Evolutionary conservation across 2,113 vertebrate species (phyloP).

Genomic region (Pelusios castaneus): DNA sequence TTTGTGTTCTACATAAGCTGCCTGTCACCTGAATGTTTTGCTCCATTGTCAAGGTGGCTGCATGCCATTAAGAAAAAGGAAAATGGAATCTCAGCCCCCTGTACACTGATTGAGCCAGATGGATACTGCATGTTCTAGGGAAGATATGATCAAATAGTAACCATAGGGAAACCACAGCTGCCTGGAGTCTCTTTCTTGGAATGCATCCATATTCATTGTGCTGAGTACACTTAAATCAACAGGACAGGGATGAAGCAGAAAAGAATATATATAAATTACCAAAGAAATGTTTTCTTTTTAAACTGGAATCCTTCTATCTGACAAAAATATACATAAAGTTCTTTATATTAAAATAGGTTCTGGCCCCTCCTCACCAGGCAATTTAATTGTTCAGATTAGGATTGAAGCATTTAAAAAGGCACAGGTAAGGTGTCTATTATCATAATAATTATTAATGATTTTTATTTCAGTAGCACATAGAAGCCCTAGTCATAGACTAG

Average conservation of each 20-base stretch:
- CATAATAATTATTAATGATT: not conserved
- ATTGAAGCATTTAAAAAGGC: not conserved
- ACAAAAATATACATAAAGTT: not conserved
- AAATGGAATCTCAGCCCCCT: not conserved
- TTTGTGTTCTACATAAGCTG: not conserved
- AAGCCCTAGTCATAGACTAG: not conserved
- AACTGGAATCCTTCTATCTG: not conserved
- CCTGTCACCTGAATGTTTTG: not conserved
- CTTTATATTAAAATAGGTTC: not conserved
- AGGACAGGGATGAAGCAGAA: not conserved
- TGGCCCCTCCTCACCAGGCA: not conserved
- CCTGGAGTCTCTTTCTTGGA: not conserved
- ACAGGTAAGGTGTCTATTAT: not conserved
- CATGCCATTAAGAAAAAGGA: not conserved
- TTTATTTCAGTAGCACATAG: not conserved
- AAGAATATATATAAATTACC: fast-evolving
- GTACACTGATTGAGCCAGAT: not conserved
- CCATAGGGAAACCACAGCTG: not conserved
- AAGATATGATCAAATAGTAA: not conserved
- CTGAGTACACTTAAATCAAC: not conserved
- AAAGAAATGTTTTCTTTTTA: not conserved
- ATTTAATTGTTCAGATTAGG: not conserved
- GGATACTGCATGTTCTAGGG: not conserved
- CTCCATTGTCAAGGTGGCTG: not conserved
- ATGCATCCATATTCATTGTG: fast-evolving